Conservation (phyloP, 2,888 invertebrate species). For the Pristionchus entomophagus region DNA sequence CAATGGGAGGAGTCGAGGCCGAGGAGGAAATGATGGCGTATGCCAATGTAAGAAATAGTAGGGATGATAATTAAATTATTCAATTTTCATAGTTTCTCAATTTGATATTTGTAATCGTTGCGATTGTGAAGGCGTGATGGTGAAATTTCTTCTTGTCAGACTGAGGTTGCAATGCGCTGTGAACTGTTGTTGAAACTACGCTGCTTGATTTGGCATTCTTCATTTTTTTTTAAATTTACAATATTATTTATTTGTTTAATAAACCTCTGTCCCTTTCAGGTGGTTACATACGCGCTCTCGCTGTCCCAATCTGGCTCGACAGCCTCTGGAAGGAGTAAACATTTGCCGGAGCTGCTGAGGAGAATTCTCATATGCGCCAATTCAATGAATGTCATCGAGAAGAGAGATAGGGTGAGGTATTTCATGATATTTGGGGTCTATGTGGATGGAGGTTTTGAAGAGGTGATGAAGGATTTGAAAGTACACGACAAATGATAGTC, state of each 20-base stretch:
- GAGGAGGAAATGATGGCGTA: constrained; percentile 18
- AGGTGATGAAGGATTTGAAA: too few species aligned
- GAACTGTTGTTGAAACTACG: too few species aligned
- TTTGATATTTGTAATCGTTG: neutral
- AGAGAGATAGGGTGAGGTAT: constrained; percentile 29
- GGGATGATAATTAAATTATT: too few species aligned
- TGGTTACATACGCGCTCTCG: constrained; percentile 49
- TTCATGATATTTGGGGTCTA: neutral
- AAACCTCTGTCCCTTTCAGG: constrained; percentile 12
- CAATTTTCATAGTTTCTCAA: neutral
- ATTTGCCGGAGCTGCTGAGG: constrained; percentile 64
- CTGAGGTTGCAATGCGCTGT: too few species aligned
- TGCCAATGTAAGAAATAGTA: neutral
- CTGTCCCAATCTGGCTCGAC: constrained; percentile 45
- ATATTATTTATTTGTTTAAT: neutral
- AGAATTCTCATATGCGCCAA: constrained; percentile 53
- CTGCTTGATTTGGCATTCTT: too few species aligned
- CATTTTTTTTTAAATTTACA: too few species aligned
- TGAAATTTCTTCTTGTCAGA: neutral
- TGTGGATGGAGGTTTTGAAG: neutral
- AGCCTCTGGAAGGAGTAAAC: constrained; percentile 58
- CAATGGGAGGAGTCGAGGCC: neutral
- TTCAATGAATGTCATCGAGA: neutral
- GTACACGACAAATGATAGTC: too few species aligned
- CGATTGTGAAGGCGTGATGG: neutral